Conservation (phyloP, 2,797 vertebrate species). For the Micromesistius poutassou region DNA sequence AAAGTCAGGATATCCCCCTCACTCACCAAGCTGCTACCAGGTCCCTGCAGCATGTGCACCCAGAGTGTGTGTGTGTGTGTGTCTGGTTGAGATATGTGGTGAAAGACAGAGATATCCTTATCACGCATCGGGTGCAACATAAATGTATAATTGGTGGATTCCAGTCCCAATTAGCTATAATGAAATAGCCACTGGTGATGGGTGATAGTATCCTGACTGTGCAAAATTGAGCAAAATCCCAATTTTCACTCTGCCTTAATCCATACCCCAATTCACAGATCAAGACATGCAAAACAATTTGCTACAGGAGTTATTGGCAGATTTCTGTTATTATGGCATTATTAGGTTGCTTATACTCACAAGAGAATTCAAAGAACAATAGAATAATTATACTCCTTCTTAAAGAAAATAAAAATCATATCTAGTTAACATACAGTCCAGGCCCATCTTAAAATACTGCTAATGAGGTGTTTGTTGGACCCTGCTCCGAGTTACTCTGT, state of each 20-base stretch:
- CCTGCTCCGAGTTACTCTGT: background rate
- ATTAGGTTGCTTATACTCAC: background rate
- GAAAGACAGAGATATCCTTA: background rate
- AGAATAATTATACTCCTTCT: background rate
- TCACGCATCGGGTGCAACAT: background rate
- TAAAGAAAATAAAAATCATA: background rate
- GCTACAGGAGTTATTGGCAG: background rate
- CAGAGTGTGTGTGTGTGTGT: slow-evolving; percentile 9
- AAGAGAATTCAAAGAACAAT: too few species aligned
- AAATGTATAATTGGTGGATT: too few species aligned
- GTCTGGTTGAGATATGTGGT: background rate
- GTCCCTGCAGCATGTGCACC: slow-evolving; percentile 24
- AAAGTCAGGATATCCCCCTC: slow-evolving; percentile 28
- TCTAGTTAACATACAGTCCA: background rate
- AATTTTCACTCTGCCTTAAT: background rate
- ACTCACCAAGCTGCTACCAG: slow-evolving; percentile 24
- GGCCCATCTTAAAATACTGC: background rate
- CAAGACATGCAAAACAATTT: background rate
- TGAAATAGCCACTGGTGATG: background rate
- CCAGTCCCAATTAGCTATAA: too few species aligned
- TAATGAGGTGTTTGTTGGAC: background rate
- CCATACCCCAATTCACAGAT: background rate
- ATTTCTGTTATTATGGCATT: background rate
- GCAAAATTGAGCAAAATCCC: background rate
- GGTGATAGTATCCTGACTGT: background rate